Base-by-base conservation (phyloP, 2,113 vertebrate genomes). In the Ptyas mucosa region DNA sequence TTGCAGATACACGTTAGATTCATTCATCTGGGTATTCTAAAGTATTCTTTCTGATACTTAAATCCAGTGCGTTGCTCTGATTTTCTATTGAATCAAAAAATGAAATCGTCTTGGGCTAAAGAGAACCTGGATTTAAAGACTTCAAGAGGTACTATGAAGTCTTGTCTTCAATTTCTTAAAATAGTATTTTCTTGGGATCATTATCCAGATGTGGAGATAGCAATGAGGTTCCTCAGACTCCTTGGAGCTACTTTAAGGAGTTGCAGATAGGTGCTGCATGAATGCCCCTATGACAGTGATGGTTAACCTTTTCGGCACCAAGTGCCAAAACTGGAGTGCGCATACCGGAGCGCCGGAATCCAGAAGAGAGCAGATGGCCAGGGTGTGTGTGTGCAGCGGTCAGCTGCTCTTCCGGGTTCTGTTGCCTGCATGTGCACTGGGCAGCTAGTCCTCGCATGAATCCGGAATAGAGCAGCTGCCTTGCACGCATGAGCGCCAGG, bases 141-240 rank as follows among this genome's bases (percentile, higher is more conserved):
- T 75, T 75, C 64, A 57, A 24, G 7, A 57, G 20, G 55, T 24
- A 57, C 55, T 57, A 24, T 57, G 55, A 57, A 57, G 55, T 57
- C 23, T 57, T 57, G 21, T 75, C 14, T 75, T 39, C 69, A 75
- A 75, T 34, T 39, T 18, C 6, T 75, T 75, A 18, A 75, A 64
- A 64, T 64, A 64, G 61, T 29, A 64, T 64, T n/a, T 64, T 64
- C 21, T 26, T 1, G 61, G 26, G 10, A 29, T 64, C 61, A 29
- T 64, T 29, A 29, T 29, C 11, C 10, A 29, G 26, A 29, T 29
- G 11, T 4, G 26, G 61, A 64, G 61, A 29, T 64, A 64, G 26
- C 26, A 64, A n/a, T n/a, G 61, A 29, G 10, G 26, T 29, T 12
- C 26, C 91, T 97, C 96, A 97, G 97, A 94, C 96, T 96, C 91